Conservation (phyloP, 2,888 invertebrate species). For the Conchocele bisecta region DNA sequence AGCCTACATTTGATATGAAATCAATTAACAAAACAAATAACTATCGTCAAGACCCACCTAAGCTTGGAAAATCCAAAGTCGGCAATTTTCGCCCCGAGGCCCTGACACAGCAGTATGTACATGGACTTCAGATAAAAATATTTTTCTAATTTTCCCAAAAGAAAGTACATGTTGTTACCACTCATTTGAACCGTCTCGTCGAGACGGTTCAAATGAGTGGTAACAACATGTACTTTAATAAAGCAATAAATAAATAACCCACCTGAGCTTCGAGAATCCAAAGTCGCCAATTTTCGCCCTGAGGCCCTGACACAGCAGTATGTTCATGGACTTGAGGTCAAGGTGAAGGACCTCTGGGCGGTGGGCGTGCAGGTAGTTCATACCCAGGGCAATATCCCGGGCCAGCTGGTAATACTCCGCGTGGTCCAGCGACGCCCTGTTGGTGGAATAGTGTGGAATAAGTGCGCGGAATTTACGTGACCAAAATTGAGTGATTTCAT, state of each 20-base stretch:
- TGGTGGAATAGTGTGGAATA: neutral
- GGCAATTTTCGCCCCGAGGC: conserved; percentile 77
- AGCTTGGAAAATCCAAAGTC: conserved; percentile 82
- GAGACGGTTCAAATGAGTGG: no score
- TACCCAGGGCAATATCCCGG: conserved; percentile 76
- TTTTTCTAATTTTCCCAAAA: no score
- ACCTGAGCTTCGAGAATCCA: conserved; percentile 81
- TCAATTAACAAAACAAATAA: no score
- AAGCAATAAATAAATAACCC: no score
- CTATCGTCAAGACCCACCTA: no score
- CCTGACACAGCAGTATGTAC: conserved; percentile 76
- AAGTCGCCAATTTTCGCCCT: conserved; percentile 80
- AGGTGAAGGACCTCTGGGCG: conserved; percentile 77
- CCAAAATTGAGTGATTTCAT: no score
- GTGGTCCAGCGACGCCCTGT: conserved; percentile 72
- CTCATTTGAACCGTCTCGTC: no score
- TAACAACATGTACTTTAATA: no score
- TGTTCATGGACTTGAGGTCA: conserved; percentile 79
- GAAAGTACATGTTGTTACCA: no score
- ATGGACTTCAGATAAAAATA: conserved; percentile 79
- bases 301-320: conserved; percentile 71
- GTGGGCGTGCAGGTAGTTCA: conserved; percentile 79
- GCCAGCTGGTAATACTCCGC: conserved; percentile 76
- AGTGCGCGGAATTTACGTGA: neutral
- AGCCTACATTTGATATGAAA: no score